phyloP scores from a whole-genome alignment of 2,888 invertebrate genomes.

The Dicycla oo region DNA sequence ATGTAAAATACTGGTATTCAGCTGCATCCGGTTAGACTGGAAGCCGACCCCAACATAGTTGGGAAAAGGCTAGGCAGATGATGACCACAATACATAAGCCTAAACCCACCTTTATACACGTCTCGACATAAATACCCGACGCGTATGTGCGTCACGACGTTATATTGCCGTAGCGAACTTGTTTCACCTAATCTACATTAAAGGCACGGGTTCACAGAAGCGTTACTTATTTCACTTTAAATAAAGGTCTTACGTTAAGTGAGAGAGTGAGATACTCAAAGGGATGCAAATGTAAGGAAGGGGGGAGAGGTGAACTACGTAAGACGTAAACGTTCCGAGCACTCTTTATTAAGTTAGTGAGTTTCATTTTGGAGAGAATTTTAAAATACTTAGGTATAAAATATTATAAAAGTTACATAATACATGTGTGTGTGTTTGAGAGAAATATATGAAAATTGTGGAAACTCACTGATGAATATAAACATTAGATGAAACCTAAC shows the following conservation, averaged over 20 bases:
- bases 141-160: slow-evolving; percentile 31
- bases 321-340: slow-evolving; percentile 36
- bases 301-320: slow-evolving; percentile 7
- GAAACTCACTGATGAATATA: not conserved
- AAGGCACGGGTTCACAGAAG: slow-evolving; percentile 46
- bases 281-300: slow-evolving; percentile 54
- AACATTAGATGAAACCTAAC: not conserved
- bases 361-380: slow-evolving; percentile 30
- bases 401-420: not conserved
- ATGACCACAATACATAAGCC: too few relatives aligned
- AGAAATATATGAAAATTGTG: not conserved
- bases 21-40: too few relatives aligned
- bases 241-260: slow-evolving; percentile 58
- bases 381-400: slow-evolving; percentile 6
- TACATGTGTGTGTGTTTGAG: too few relatives aligned
- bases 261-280: slow-evolving; percentile 53
- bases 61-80: too few relatives aligned
- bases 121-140: slow-evolving; percentile 1
- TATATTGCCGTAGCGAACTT: slow-evolving; percentile 31
- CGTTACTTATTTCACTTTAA: slow-evolving; percentile 63
- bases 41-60: too few relatives aligned
- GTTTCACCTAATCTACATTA: slow-evolving; percentile 40
- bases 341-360: slow-evolving; percentile 28
- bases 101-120: slow-evolving; percentile 18
- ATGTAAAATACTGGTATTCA: too few relatives aligned